Evolutionary conservation across 2,797 vertebrate genomes (phyloP), one percentile per base, ranked within the genome.

Genomic region (Pangasius mekongensis): DNA sequence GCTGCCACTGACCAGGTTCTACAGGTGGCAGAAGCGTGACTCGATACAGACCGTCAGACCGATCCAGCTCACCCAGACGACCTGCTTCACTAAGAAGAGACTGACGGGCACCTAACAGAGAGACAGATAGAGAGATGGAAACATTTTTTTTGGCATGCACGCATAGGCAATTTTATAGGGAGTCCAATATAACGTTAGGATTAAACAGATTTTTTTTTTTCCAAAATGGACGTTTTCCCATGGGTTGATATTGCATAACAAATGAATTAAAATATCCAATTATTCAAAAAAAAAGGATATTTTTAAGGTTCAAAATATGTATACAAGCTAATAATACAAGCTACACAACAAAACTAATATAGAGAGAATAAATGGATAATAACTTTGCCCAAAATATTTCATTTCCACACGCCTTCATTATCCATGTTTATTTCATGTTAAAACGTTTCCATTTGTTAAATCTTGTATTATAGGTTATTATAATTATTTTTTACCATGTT

Each of bases 1-100:
- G 91, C 27, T 92, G 93, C 97, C 97, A 98, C 58, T 92, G 91
- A 43, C 97, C 97, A 30, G 90, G 89, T 82, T 94, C 86, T 10
- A 96, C 90, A 7, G 96, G 96, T 62, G 95, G 91, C 67, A 94
- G 89, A 64, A 97, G 85, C 8, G 88, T 93, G 87, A 97, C 92
- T 62, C 95, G 94, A 90, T 96, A 96, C 85, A 98, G 95, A 90
- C 95, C 96, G 13, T 95, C 89, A 67, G 94, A 95, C 14, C 47
- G 87, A 87, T 96, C 89, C 60, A 95, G 9, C 62, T 90, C 85
- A n/a, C 95, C 96, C 56, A 96, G 91, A 54, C 93, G 89, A 30
- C 94, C 93, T 22, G 30, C 43, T 62, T 90, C 66, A 0, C 74
- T 92, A 86, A 95, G n/a, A 73, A 96, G 91, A 88, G 93, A 93